Evolutionary conservation across 2,888 invertebrate species (phyloP).

Genomic region (Bombylius major): DNA sequence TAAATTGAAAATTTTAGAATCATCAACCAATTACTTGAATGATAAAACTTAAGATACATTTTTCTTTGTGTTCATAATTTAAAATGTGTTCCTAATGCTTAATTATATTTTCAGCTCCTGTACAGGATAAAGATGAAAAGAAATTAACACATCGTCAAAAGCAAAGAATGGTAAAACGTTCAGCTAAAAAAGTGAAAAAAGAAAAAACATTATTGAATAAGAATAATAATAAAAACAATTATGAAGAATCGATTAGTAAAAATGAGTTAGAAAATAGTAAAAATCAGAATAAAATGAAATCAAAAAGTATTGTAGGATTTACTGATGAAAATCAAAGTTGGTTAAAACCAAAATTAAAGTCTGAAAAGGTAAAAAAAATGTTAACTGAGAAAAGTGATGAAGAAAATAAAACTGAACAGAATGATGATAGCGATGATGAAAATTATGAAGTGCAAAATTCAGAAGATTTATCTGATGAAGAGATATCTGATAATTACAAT

Average conservation of each 20-base stretch:
- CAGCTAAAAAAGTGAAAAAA: slow-evolving; percentile 37
- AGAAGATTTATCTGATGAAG: background rate
- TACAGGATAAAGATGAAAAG: slow-evolving; percentile 41
- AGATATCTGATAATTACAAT: background rate
- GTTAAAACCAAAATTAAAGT: slow-evolving; percentile 47
- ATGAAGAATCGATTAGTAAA: too few relatives aligned
- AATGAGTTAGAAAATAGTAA: too few relatives aligned
- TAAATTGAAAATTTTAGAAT: too few relatives aligned
- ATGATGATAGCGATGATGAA: slow-evolving; percentile 20
- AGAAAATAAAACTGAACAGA: slow-evolving; percentile 21
- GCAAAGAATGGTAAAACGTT: slow-evolving; percentile 50
- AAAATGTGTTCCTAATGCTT: too few relatives aligned
- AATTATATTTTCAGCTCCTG: slow-evolving; percentile 25
- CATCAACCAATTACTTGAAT: too few relatives aligned
- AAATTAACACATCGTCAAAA: slow-evolving; percentile 57
- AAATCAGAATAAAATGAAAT: too few relatives aligned
- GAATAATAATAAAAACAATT: too few relatives aligned
- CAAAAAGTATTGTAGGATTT: slow-evolving; percentile 37
- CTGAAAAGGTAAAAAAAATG: slow-evolving; percentile 18
- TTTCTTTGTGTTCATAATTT: too few relatives aligned
- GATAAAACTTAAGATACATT: too few relatives aligned
- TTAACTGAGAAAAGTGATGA: slow-evolving; percentile 24
- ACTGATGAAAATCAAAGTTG: slow-evolving; percentile 60
- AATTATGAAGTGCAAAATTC: background rate
- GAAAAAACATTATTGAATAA: too few relatives aligned